phyloP scores from a whole-genome alignment of 2,797 vertebrate species.

The Cichlasoma orientale region DNA sequence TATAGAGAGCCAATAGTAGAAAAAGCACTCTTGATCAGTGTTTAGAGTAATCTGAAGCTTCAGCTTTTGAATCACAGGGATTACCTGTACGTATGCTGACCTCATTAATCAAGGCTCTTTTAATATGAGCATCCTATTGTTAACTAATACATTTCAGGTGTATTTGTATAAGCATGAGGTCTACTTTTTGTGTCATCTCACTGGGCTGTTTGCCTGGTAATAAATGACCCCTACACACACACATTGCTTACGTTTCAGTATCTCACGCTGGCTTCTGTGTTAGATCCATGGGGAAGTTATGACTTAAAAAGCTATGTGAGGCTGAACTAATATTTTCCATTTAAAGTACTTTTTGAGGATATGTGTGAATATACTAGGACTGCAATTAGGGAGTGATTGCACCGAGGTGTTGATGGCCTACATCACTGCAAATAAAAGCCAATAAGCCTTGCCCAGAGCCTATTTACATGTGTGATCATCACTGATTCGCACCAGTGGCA shows the following conservation, averaged over 20 bases:
- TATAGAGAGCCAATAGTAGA: too few relatives aligned
- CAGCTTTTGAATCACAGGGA: too few relatives aligned
- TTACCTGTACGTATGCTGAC: too few relatives aligned
- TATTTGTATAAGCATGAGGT: too few relatives aligned
- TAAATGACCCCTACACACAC: conserved; percentile 9
- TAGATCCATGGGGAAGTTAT: neutral
- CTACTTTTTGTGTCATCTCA: too few relatives aligned
- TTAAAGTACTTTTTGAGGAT: neutral
- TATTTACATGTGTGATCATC: conserved; percentile 45
- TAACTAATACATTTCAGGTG: too few relatives aligned
- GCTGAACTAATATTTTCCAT: conserved; percentile 1
- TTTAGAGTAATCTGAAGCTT: too few relatives aligned
- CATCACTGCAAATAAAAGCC: conserved; percentile 35
- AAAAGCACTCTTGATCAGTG: too few relatives aligned
- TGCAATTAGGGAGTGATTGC: conserved; percentile 8
- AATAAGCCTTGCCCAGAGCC: conserved; percentile 14
- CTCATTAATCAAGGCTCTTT: too few relatives aligned
- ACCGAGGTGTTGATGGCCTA: conserved; percentile 23
- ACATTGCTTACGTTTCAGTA: neutral
- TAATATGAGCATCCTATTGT: too few relatives aligned
- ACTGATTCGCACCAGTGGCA: conserved; percentile 35
- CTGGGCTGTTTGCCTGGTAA: conserved; percentile 22
- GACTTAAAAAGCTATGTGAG: neutral
- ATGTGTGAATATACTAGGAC: neutral
- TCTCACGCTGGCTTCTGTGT: neutral